phyloP scores from a whole-genome alignment of 2,888 invertebrate species.

The Drosophila helvetica region DNA sequence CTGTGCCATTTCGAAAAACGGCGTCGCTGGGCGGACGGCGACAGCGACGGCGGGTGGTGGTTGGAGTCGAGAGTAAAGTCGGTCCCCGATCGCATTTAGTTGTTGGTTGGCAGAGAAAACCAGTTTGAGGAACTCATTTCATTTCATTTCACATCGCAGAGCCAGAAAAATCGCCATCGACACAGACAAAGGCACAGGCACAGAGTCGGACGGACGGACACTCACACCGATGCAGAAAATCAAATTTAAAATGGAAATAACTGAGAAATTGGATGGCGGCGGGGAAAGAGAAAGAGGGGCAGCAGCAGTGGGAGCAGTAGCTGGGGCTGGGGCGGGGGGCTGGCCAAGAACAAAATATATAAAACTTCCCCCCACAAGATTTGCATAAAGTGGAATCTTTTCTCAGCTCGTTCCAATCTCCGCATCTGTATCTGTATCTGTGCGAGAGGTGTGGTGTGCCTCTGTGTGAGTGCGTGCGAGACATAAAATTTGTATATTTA shows the following conservation, averaged over 20 bases:
- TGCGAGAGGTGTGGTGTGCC: conserved; percentile 9
- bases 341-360: conserved; percentile 38
- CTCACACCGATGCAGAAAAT: conserved; percentile 55
- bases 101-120: conserved; percentile 75
- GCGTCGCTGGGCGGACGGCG: not conserved
- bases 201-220: conserved; percentile 2
- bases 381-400: conserved; percentile 79
- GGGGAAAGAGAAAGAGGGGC: conserved; percentile 22
- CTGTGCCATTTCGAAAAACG: conserved; percentile 74
- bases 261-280: conserved; percentile 31
- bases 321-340: not conserved
- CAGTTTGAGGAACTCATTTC: conserved; percentile 74
- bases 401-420: conserved; percentile 30
- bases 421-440: conserved; percentile 5
- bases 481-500: conserved; percentile 77
- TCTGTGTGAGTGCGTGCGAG: conserved; percentile 28
- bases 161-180: conserved; percentile 55
- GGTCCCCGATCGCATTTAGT: conserved; percentile 22
- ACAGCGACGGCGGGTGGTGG: not conserved
- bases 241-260: conserved; percentile 78
- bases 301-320: too few relatives aligned
- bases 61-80: conserved; percentile 13
- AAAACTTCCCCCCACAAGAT: conserved; percentile 69
- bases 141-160: conserved; percentile 46
- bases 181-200: conserved; percentile 28